Percentiles rank a stretch among this genome's conserved stretches.
These are phyloP conservation scores for Takifugu flavidus DNA, from an alignment of 2,113 vertebrate species.

Conservation along the genomic window DNA sequence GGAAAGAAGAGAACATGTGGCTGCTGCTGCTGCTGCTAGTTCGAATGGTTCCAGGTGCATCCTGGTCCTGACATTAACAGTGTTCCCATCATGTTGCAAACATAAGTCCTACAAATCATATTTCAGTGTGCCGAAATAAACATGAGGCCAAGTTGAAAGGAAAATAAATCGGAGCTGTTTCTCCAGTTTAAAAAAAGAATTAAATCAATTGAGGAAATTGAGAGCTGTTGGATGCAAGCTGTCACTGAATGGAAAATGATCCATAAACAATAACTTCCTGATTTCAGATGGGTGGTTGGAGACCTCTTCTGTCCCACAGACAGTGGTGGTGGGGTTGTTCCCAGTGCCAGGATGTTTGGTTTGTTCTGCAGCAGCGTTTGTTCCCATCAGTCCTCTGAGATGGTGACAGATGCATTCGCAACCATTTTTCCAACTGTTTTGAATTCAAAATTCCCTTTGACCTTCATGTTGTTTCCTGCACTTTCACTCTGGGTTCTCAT, in stretches of 20 bases:
- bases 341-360: not conserved
- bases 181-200: no score
- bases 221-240: no score
- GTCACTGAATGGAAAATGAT: no score
- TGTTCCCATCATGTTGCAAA: no score
- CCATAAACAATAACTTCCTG: conserved; percentile 38
- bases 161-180: not conserved
- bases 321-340: not conserved
- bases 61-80: no score
- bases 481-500: not conserved
- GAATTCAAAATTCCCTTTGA: conserved; percentile 5
- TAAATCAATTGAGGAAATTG: no score
- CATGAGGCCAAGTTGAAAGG: not conserved
- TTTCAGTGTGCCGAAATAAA: not conserved
- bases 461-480: not conserved
- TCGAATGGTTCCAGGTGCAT: no score
- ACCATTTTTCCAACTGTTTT: not conserved
- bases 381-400: conserved; percentile 1
- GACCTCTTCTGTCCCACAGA: conserved; percentile 1
- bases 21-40: no score
- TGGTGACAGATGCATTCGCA: not conserved
- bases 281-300: conserved; percentile 7
- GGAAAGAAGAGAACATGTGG: not conserved
- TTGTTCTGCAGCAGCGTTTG: not conserved
- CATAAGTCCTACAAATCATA: no score